A percentile compares a stretch with the other conserved stretches of the same genome.
phyloP scores from a whole-genome alignment of 1,140 invertebrate genomes.

The Gryllus bimaculatus region DNA sequence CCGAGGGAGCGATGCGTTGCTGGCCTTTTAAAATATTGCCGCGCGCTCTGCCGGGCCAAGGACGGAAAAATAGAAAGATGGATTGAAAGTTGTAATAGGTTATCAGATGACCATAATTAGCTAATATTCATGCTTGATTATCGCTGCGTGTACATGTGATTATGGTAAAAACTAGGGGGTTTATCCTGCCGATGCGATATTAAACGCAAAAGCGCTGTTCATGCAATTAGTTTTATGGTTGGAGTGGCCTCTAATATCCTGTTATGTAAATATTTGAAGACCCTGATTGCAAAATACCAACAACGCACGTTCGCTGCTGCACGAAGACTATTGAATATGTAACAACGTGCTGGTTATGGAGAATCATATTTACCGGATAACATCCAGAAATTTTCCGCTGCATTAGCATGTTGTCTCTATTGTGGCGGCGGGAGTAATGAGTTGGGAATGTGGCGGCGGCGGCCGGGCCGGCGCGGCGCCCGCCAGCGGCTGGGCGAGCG shows the following conservation, averaged over 20 bases:
- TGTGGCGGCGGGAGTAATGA: background rate
- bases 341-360: background rate
- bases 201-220: background rate
- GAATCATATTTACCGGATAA: conserved; percentile 1
- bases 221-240: conserved; percentile 1
- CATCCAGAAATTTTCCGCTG: background rate
- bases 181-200: background rate
- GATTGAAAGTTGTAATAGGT: background rate
- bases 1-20: background rate
- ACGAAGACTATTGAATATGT: conserved; percentile 5
- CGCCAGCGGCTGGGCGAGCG: too few relatives aligned
- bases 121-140: background rate
- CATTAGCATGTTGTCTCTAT: background rate
- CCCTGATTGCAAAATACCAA: conserved; percentile 1
- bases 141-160: background rate
- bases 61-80: background rate
- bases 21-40: background rate
- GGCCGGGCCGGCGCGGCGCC: too few relatives aligned
- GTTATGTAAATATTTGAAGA: conserved; percentile 2
- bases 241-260: background rate
- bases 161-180: background rate
- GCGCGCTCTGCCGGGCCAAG: background rate
- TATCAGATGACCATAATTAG: background rate
- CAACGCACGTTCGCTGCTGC: background rate
- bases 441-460: background rate